A percentile compares a stretch with the other conserved stretches of the same genome.
Conservation (phyloP, 53 echinoderm and acorn worm species). For the Zoroaster sp. region DNA sequence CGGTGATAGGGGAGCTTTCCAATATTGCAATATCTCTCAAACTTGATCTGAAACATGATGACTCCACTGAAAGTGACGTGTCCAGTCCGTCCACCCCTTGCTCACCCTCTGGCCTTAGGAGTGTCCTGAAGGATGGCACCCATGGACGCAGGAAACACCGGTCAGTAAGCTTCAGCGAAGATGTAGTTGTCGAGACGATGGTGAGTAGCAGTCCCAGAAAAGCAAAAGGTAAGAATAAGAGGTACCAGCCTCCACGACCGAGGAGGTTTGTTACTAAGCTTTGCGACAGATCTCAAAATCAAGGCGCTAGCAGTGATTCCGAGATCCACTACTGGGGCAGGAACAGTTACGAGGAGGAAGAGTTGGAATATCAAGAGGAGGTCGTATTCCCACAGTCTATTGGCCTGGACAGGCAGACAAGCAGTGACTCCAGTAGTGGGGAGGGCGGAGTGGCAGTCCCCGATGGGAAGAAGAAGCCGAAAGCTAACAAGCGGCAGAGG, state of each 20-base stretch:
- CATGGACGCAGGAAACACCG: slow-evolving; percentile 18
- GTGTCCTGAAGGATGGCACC: slow-evolving; percentile 57
- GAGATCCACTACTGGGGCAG: slow-evolving; percentile 71
- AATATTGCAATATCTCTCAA: slow-evolving; percentile 53
- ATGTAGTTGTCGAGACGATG: slow-evolving; percentile 83
- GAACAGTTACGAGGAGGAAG: slow-evolving; percentile 58
- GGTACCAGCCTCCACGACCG: slow-evolving; percentile 62
- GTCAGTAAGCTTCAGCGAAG: slow-evolving; percentile 98
- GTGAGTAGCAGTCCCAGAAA: slow-evolving; percentile 51
- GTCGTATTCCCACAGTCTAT: slow-evolving; percentile 48
- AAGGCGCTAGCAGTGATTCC: slow-evolving; percentile 80
- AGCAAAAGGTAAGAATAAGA: slow-evolving; percentile 64
- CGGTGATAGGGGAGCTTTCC: slow-evolving; percentile 37
- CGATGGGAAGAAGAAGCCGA: slow-evolving; percentile 62
- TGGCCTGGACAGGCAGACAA: slow-evolving; percentile 61
- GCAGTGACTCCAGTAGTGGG: slow-evolving; percentile 80
- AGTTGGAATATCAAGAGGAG: slow-evolving; percentile 56
- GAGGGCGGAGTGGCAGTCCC: slow-evolving; percentile 37
- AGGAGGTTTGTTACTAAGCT: slow-evolving; percentile 76
- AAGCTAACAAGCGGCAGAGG: slow-evolving; percentile 71
- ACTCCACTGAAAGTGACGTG: slow-evolving; percentile 42
- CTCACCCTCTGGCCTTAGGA: slow-evolving; percentile 75
- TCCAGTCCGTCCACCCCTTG: slow-evolving; percentile 60
- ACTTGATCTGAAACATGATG: slow-evolving; percentile 45
- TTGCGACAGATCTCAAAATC: slow-evolving; percentile 72